These are phyloP conservation scores for Mugil cephalus DNA, from an alignment of 2,113 vertebrate species.

Conservation along the genomic window DNA sequence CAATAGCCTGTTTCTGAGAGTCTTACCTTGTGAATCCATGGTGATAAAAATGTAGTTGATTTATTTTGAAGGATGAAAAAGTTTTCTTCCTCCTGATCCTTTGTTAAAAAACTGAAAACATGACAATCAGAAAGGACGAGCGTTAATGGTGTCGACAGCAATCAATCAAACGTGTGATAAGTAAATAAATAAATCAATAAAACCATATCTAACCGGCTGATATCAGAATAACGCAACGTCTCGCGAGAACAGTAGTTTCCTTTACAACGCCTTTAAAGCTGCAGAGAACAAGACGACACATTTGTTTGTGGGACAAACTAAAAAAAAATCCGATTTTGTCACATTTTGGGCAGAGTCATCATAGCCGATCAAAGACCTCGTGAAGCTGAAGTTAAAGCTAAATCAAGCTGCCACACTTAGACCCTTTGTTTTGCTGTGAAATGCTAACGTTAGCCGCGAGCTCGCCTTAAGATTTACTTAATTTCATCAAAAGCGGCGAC, in stretches of 20 bases:
- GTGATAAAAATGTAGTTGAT: not conserved
- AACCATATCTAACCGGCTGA: too few species aligned
- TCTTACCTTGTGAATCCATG: slow-evolving; percentile 68
- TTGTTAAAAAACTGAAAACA: not conserved
- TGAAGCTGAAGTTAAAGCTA: slow-evolving; percentile 7
- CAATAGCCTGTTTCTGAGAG: too few species aligned
- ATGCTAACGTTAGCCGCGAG: slow-evolving; percentile 44
- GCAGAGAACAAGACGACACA: not conserved
- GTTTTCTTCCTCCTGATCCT: not conserved
- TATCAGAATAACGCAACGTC: not conserved
- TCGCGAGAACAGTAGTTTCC: not conserved
- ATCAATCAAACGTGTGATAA: too few species aligned
- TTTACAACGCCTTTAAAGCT: not conserved
- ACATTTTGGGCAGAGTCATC: too few species aligned
- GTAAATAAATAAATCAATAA: too few species aligned
- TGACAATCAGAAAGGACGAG: not conserved
- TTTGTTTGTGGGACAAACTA: too few species aligned
- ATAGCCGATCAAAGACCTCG: too few species aligned
- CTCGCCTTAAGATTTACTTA: not conserved
- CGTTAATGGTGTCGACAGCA: not conserved
- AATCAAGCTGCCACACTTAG: not conserved
- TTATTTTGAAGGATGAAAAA: not conserved
- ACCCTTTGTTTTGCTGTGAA: slow-evolving; percentile 56
- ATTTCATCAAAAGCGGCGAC: not conserved
- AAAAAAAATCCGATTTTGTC: too few species aligned